Conservation (phyloP, 2,888 invertebrate genomes). For the Anthophora plumipes region DNA sequence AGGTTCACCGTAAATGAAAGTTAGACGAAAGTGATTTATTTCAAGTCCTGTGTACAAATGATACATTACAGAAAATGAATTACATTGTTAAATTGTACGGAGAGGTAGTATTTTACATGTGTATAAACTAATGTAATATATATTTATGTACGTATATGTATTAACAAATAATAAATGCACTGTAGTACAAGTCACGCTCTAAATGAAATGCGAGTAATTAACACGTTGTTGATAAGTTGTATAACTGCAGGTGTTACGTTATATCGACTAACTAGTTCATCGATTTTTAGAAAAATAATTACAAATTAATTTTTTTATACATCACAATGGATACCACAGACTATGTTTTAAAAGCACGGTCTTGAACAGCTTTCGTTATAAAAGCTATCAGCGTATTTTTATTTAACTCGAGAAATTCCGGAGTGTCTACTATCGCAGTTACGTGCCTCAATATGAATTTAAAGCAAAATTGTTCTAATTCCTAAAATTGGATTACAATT, state of each 20-base stretch:
- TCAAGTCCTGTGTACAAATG: not conserved
- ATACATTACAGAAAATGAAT: not conserved
- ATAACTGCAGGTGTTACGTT: not conserved
- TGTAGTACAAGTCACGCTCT: conserved; percentile 3
- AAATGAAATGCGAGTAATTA: not conserved
- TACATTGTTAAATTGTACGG: conserved; percentile 9
- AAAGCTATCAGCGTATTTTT: conserved; percentile 86
- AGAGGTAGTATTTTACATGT: conserved; percentile 16
- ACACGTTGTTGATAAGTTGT: not conserved
- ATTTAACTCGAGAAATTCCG: conserved; percentile 86
- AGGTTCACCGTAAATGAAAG: not conserved
- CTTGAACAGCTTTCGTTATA: conserved; percentile 85
- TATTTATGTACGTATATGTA: conserved; percentile 14
- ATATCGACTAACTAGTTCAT: not conserved
- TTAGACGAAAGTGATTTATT: no score
- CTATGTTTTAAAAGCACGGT: conserved; percentile 86
- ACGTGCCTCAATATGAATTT: conserved; percentile 87
- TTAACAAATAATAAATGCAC: conserved; percentile 16
- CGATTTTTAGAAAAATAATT: not conserved
- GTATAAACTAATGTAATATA: conserved; percentile 28
- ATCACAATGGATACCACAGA: not conserved
- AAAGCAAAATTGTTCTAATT: conserved; percentile 87
- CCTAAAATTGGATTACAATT: conserved; percentile 80
- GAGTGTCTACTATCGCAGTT: conserved; percentile 87
- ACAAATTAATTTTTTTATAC: not conserved